Evolutionary conservation across 2,888 invertebrate species (phyloP).

Genomic region (Cyclophora albipunctata): DNA sequence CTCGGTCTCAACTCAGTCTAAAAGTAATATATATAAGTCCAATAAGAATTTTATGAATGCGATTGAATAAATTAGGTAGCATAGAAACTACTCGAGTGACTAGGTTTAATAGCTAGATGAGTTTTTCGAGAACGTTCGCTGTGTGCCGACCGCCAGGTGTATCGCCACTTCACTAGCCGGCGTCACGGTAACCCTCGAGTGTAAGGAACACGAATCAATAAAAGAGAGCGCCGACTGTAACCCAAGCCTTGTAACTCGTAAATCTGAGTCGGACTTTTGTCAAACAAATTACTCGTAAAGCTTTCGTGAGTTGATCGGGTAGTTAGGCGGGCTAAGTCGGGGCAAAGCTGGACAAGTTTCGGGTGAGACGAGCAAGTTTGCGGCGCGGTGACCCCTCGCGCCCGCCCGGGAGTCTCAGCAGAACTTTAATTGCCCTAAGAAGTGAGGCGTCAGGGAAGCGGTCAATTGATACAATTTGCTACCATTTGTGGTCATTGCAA

Average conservation of each 20-base stretch:
- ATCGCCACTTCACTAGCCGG: no score
- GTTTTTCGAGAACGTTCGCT: no score
- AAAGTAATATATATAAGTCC: no score
- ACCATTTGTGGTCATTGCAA: conserved; percentile 38
- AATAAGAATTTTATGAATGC: no score
- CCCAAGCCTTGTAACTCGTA: conserved; percentile 17
- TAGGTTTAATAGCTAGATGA: no score
- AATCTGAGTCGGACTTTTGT: conserved; percentile 42
- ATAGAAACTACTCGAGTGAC: no score
- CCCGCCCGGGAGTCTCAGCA: conserved; percentile 37
- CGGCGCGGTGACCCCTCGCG: conserved; percentile 23
- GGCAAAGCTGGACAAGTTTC: conserved; percentile 48
- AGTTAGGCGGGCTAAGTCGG: conserved; percentile 32
- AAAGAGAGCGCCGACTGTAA: no score
- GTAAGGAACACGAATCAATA: no score
- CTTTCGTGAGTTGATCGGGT: conserved; percentile 53
- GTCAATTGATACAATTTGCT: conserved; percentile 57
- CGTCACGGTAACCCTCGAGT: no score
- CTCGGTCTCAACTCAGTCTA: no score
- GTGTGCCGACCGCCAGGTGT: no score
- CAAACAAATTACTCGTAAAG: conserved; percentile 59
- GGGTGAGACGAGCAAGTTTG: conserved; percentile 32
- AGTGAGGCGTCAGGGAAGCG: conserved; percentile 28
- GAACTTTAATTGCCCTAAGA: conserved; percentile 59
- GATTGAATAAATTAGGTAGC: no score